Conservation (phyloP, 2,113 vertebrate species). For the Caranx melampygus region DNA sequence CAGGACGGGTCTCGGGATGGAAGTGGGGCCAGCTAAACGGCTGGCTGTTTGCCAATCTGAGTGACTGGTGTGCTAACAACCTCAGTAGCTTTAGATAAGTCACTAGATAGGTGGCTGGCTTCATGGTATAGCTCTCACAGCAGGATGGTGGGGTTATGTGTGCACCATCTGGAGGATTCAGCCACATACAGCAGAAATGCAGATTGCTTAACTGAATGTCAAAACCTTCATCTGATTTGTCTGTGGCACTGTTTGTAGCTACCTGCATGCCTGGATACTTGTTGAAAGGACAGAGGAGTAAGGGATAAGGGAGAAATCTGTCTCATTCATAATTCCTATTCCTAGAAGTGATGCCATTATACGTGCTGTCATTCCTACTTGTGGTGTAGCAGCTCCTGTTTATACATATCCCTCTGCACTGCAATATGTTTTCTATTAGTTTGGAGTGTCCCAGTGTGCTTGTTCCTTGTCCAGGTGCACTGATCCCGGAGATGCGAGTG, state of each 20-base stretch:
- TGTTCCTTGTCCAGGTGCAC: constrained; percentile 31
- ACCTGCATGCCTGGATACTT: not conserved
- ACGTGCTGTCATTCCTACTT: not conserved
- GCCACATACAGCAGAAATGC: constrained; percentile 56
- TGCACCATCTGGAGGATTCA: constrained; percentile 67
- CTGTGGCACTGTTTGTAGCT: not conserved
- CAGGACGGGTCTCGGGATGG: not conserved
- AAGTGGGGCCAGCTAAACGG: not conserved
- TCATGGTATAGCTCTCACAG: constrained; percentile 16
- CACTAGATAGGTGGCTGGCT: not conserved
- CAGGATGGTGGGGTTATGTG: constrained; percentile 23
- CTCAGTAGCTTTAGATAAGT: constrained; percentile 11
- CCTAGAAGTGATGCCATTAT: not conserved
- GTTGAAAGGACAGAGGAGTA: constrained; percentile 31
- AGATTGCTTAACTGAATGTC: constrained; percentile 63
- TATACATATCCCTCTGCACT: not conserved
- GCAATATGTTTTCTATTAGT: constrained; percentile 37
- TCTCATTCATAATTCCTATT: not conserved
- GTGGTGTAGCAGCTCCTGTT: constrained; percentile 2
- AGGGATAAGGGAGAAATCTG: constrained; percentile 21
- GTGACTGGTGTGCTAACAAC: constrained; percentile 16
- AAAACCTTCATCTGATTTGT: constrained; percentile 61
- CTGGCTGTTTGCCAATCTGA: constrained; percentile 6
- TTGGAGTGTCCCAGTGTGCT: constrained; percentile 30
- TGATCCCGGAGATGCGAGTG: constrained; percentile 30